Base-by-base conservation (phyloP, 37 sponge, comb jelly and placozoan species). In the Halisarca cf. caerulea region DNA sequence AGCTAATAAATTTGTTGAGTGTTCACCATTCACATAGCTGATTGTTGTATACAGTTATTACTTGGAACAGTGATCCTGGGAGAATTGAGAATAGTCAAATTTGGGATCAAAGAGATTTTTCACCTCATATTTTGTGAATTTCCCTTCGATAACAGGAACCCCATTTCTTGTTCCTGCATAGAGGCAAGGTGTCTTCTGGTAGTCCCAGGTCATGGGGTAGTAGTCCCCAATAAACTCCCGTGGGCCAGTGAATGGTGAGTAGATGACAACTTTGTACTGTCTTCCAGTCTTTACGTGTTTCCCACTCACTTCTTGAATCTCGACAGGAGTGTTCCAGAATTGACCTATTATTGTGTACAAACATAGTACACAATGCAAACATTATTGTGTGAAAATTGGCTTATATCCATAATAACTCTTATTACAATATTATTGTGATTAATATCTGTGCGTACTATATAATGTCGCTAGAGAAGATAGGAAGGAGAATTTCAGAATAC, bases 251-350 rank as follows among this genome's bases (percentile, higher is more conserved):
- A 36, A 33, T 3, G 82, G 21, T 11, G 82, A 41, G 21, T 38
- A 14, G 27, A 81, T 41, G 11, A 36, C 15, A 7, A 81, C 66
- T 36, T n/a, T 30, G 42, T 59, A 81, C n/a, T 81, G 24, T 24
- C 58, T 32, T 15, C 42, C 62, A 38, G 64, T n/a, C 18, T 42
- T 40, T 15, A 24, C 25, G 21, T 41, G 39, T 71, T 71, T 71
- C 5, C 42, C 77, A n/a, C 41, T 7, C 44, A 36, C 15, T 7
- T 6, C 64, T 30, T 62, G 4, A 23, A 81, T 39, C 34, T 81
- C 82, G 6, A 81, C 66, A 57, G 66, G 82, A 17, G 62, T 59
- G 42, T 81, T 81, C 82, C 82, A 81, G 62, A 81, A 81, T 47
- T 81, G 82, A 32, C 82, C 82, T 81, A 40, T 47, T 14, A 47